Evolutionary conservation across 30 jellyfish, hydroid and myxozoan genomes (phyloP).

Genomic region (Thelohanellus kitauei): DNA sequence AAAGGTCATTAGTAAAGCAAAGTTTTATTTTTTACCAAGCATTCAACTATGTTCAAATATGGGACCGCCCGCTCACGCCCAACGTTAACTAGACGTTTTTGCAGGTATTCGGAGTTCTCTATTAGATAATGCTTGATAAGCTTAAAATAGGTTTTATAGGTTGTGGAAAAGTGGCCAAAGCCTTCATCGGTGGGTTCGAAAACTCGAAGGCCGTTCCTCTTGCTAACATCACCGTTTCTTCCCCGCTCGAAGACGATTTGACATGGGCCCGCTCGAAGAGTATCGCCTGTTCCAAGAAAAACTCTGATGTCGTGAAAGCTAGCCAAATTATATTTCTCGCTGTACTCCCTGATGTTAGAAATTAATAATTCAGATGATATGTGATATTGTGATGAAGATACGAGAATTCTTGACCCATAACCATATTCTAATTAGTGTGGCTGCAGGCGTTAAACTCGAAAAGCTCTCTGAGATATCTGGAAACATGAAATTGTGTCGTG

Average conservation of each 20-base stretch:
- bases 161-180: slow-evolving; percentile 75
- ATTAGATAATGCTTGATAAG: too few species aligned
- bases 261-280: slow-evolving; percentile 45
- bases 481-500: slow-evolving; percentile 27
- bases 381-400: too few species aligned
- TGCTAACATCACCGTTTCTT: slow-evolving; percentile 59
- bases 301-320: slow-evolving; percentile 18
- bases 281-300: slow-evolving; percentile 28
- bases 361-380: too few species aligned
- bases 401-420: too few species aligned
- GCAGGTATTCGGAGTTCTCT: too few species aligned
- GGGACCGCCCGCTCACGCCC: too few species aligned
- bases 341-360: slow-evolving; percentile 48
- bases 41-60: too few species aligned
- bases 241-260: slow-evolving; percentile 45
- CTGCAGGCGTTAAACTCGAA: slow-evolving; percentile 78
- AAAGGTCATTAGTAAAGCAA: too few species aligned
- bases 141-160: slow-evolving; percentile 65
- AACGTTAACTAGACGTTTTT: too few species aligned
- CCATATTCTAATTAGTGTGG: slow-evolving; percentile 43
- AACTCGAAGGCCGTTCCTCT: slow-evolving; percentile 68
- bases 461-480: not conserved
- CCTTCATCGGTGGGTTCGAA: slow-evolving; percentile 53
- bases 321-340: slow-evolving; percentile 46
- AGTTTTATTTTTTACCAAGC: too few species aligned